phyloP scores from a whole-genome alignment of 2,113 vertebrate species.

The Pseudonaja textilis region DNA sequence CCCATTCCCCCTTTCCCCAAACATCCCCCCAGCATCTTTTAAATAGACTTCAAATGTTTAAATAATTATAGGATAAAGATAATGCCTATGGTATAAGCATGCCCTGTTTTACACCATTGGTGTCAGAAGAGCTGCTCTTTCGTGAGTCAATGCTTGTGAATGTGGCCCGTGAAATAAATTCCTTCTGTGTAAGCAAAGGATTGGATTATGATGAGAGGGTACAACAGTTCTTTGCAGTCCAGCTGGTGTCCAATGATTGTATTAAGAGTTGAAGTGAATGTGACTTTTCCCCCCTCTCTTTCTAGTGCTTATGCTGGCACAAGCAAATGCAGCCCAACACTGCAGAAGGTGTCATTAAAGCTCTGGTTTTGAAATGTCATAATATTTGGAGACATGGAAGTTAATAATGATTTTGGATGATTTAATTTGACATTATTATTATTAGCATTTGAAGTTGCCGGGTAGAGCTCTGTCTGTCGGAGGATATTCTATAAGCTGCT shows the following conservation, averaged over 20 bases:
- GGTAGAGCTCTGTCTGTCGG: conserved; percentile 43
- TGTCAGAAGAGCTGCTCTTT: background rate
- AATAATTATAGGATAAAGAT: background rate
- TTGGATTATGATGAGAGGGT: background rate
- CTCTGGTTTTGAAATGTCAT: conserved; percentile 6
- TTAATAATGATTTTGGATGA: conserved; percentile 2
- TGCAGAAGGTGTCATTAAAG: conserved; percentile 21
- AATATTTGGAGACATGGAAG: conserved; percentile 16
- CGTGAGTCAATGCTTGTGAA: background rate
- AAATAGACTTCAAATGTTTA: conserved; percentile 20
- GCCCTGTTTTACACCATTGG: background rate
- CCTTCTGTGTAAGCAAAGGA: background rate
- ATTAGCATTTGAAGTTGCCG: conserved; percentile 40
- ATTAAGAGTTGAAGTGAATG: background rate
- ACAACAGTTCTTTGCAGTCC: background rate
- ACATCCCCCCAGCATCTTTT: background rate
- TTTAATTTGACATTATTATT: conserved; percentile 34
- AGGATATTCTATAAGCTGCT: conserved; percentile 8
- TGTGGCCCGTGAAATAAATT: background rate
- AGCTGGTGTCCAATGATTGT: background rate
- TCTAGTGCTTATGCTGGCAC: background rate
- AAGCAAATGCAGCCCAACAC: background rate
- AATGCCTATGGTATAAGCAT: background rate
- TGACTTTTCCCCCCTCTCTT: background rate
- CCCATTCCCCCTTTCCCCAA: background rate